Conservation (phyloP, 2,888 invertebrate species). For the Omphaloscelis lunosa region DNA sequence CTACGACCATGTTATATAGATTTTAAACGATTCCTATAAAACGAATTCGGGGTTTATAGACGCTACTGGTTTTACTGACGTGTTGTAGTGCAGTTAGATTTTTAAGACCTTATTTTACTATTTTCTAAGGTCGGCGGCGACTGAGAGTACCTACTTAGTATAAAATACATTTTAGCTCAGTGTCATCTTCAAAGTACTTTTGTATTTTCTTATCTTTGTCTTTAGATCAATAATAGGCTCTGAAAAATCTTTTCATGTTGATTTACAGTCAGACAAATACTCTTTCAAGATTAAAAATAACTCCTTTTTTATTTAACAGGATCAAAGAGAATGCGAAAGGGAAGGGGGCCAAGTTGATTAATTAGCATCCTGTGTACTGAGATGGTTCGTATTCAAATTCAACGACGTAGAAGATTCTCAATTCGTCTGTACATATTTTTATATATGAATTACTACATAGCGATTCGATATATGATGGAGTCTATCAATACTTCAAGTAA, state of each 20-base stretch:
- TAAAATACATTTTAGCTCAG: neutral
- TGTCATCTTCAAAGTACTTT: neutral
- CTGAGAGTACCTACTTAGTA: neutral
- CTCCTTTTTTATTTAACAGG: constrained; percentile 26
- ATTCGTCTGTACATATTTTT: neutral
- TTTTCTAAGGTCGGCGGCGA: constrained; percentile 1
- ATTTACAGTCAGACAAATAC: constrained; percentile 34
- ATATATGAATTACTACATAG: neutral
- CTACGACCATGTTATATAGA: constrained; percentile 24
- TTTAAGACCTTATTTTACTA: constrained; percentile 21
- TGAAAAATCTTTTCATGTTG: constrained; percentile 23
- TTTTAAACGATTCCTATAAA: constrained; percentile 45
- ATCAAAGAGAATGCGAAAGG: constrained; percentile 1
- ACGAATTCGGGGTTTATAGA: constrained; percentile 32
- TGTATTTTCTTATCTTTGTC: neutral
- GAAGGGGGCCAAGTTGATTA: neutral
- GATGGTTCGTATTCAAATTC: neutral
- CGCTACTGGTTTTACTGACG: constrained; percentile 15
- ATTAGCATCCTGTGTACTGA: constrained; percentile 14
- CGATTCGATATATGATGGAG: constrained; percentile 3
- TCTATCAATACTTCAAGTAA: constrained; percentile 19
- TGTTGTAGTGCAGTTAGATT: constrained; percentile 19
- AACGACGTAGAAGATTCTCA: neutral
- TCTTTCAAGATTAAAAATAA: constrained; percentile 39
- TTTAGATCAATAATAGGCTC: constrained; percentile 13